A percentile compares a stretch with the other conserved stretches of the same genome.
Evolutionary conservation across 2,888 invertebrate genomes (phyloP).

Genomic region (Litoditis marina): DNA sequence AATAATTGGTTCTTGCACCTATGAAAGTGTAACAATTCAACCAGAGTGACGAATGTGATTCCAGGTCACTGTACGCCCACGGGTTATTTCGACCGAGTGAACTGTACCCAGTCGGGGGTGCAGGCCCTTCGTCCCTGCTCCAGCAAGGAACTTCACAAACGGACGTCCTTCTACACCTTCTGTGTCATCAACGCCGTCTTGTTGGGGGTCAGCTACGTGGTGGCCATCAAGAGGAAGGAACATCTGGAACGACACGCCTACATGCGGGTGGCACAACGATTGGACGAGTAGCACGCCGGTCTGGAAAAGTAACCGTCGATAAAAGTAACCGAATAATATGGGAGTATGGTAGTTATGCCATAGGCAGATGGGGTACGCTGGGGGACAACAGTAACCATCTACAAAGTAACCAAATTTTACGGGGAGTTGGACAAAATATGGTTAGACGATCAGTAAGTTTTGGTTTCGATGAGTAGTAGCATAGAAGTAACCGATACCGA

Average conservation of each 20-base stretch:
- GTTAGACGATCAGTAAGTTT: too few species aligned
- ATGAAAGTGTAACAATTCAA: background rate
- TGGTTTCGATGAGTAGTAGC: too few species aligned
- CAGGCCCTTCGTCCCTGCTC: slow-evolving; percentile 28
- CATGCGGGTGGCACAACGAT: slow-evolving; percentile 28
- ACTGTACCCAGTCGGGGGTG: slow-evolving; percentile 30
- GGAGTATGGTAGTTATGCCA: too few species aligned
- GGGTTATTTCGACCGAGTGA: slow-evolving; percentile 34
- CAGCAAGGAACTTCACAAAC: slow-evolving; percentile 12
- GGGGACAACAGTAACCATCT: too few species aligned
- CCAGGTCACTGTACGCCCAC: slow-evolving; percentile 34
- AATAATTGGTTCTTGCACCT: too few species aligned
- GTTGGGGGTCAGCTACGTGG: slow-evolving; percentile 20
- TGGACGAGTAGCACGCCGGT: slow-evolving; percentile 14
- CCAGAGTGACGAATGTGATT: slow-evolving; percentile 9
- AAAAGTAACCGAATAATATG: too few species aligned
- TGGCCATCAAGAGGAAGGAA: slow-evolving; percentile 24
- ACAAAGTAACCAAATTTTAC: too few species aligned
- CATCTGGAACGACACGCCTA: slow-evolving; percentile 24
- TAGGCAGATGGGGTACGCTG: too few species aligned
- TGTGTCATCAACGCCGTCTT: slow-evolving; percentile 18
- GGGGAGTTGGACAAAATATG: too few species aligned
- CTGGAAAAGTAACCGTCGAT: too few species aligned
- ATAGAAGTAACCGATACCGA: too few species aligned
- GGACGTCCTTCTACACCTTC: slow-evolving; percentile 19